Conservation (phyloP, 2,888 invertebrate genomes). For the Conops quadrifasciatus region DNA sequence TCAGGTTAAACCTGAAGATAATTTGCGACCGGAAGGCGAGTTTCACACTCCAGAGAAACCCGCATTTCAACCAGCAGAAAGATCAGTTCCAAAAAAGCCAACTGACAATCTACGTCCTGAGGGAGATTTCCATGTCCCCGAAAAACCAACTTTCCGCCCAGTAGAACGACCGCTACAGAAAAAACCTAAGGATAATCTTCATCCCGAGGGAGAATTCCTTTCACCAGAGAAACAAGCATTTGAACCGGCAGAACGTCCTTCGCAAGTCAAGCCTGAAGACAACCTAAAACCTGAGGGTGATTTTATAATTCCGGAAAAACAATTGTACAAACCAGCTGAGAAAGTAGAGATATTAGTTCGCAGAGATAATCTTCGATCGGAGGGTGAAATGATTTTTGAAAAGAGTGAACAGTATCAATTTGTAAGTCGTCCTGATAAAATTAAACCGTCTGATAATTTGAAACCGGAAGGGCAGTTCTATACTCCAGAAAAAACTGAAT, state of each 20-base stretch:
- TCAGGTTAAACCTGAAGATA: conserved; percentile 70
- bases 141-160: conserved; percentile 61
- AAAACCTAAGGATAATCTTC: conserved; percentile 64
- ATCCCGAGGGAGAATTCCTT: conserved; percentile 49
- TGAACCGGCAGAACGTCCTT: conserved; percentile 60
- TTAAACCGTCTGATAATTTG: conserved; percentile 71
- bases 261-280: conserved; percentile 66
- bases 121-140: not conserved
- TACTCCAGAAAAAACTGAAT: conserved; percentile 55
- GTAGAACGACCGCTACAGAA: conserved; percentile 59
- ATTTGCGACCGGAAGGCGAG: conserved; percentile 68
- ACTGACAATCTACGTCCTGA: conserved; percentile 57
- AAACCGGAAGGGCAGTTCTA: conserved; percentile 68
- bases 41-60: conserved; percentile 66
- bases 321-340: conserved; percentile 65
- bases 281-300: conserved; percentile 69
- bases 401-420: conserved; percentile 62
- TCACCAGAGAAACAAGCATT: conserved; percentile 53
- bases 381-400: conserved; percentile 58
- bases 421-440: conserved; percentile 68
- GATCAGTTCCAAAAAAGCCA: conserved; percentile 64
- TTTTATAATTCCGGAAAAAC: conserved; percentile 60
- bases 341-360: conserved; percentile 68
- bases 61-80: conserved; percentile 42
- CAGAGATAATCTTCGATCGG: conserved; percentile 66